Percentiles rank a stretch among this genome's conserved stretches.
Conservation (phyloP, 2,113 vertebrate species). For the Corydoras sp. region DNA sequence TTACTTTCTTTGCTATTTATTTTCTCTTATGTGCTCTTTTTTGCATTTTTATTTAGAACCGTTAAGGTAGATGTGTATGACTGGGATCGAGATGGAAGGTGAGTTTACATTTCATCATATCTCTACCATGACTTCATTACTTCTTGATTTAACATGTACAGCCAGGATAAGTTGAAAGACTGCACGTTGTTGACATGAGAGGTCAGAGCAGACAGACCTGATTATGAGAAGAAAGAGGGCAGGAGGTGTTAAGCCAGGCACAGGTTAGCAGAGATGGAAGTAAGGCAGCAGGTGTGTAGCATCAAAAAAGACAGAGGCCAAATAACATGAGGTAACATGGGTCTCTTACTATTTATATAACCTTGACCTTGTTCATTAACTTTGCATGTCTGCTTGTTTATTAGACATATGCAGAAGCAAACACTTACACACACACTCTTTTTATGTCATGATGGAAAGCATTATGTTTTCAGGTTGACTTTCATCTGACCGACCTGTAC, state of each 20-base stretch:
- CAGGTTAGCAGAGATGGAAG: not conserved
- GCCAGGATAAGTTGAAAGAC: not conserved
- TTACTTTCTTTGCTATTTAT: not conserved
- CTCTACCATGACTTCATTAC: not conserved
- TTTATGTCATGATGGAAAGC: not conserved
- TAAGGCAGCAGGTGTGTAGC: not conserved
- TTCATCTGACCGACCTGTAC: too few relatives aligned
- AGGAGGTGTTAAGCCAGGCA: not conserved
- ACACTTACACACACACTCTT: not conserved
- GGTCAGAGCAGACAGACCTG: not conserved
- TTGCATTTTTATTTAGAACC: constrained; percentile 7
- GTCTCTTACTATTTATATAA: not conserved
- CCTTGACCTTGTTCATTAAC: constrained; percentile 5
- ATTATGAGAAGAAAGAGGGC: not conserved
- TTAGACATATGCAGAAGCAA: not conserved
- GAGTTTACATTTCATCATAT: constrained; percentile 24
- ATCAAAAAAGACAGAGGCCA: not conserved
- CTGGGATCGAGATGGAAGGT: constrained; percentile 98
- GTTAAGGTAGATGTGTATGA: constrained; percentile 95
- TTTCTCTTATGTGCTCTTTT: not conserved
- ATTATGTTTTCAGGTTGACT: too few relatives aligned
- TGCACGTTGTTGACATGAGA: not conserved
- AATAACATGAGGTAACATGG: constrained; percentile 1
- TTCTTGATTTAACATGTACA: not conserved
- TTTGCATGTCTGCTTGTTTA: too few relatives aligned